Evolutionary conservation across 2,113 vertebrate genomes (phyloP), one percentile per base, ranked within the genome.

Genomic region (Thamnaconus septentrionalis): DNA sequence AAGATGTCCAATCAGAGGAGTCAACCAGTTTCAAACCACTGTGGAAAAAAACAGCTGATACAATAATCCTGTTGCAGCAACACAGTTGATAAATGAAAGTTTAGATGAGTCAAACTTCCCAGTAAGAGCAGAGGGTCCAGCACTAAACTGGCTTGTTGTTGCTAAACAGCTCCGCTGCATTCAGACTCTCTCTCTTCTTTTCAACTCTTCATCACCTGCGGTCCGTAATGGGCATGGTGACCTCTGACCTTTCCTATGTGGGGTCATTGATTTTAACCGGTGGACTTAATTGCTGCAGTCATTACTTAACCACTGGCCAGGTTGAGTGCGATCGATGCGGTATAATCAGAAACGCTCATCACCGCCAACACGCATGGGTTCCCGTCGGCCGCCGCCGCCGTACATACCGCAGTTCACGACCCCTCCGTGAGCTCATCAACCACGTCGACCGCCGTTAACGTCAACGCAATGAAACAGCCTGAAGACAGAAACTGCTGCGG

Each of bases 211-310:
- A 51, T 61, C 11, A 6, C 41, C 11, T 3, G 12, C 1, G 53
- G 31, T 11, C 45, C 43, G 47, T 12, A 48, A 67, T 47, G n/a
- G 7, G 7, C 8, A 56, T 5, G 54, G 3, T 73, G 54, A 71
- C 50, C 50, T 59, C 45, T 48, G 47, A 67, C 59, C 41, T 72
- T 44, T 55, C 43, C 55, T 44, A 48, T 56, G 41, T 59, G 40
- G 18, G 5, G 9, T n/a, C 56, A 78, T 71, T 59, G 66, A 83
- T 84, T 77, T 73, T 40, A 55, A 63, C 31, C 66, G 49, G 60
- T 48, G 44, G 57, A 62, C 66, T 72, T 77, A 77, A 77, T 77
- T 65, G 59, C 46, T 47, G 56, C 60, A 52, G 58, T 60, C 58
- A 79, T 76, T 79, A 76, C 61, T 69, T 64, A 71, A 56, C 58